These are phyloP conservation scores for Clarias macrocephalus DNA, from an alignment of 2,113 vertebrate species.

Conservation along the genomic window DNA sequence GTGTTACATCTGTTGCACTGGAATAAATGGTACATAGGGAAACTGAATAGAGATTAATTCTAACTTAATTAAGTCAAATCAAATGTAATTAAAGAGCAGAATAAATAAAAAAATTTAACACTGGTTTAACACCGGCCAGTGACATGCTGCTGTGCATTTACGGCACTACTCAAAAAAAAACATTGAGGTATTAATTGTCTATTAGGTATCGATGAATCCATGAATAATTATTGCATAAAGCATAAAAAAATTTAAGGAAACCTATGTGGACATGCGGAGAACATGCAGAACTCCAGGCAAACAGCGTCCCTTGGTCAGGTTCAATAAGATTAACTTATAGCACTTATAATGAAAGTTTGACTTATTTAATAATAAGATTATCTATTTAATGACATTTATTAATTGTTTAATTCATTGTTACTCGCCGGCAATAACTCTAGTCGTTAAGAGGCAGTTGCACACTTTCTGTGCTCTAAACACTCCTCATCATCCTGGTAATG, in stretches of 20 bases:
- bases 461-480: neutral
- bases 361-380: neutral
- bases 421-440: neutral
- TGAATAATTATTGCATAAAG: neutral
- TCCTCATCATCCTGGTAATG: neutral
- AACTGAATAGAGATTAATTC: neutral
- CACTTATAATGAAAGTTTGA: neutral
- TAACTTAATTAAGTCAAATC: neutral
- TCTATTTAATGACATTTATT: neutral
- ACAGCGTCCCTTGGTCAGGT: neutral
- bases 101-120: neutral
- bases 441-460: neutral
- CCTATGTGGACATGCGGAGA: neutral
- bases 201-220: neutral
- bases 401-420: neutral
- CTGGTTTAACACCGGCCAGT: neutral
- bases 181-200: too few relatives aligned
- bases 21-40: constrained; percentile 8
- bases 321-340: neutral
- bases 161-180: neutral
- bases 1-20: constrained; percentile 28
- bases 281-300: neutral
- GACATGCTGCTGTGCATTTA: neutral
- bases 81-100: neutral
- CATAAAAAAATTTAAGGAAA: neutral